Conservation (phyloP, 2,888 invertebrate genomes). For the Drosophila algonquin region DNA sequence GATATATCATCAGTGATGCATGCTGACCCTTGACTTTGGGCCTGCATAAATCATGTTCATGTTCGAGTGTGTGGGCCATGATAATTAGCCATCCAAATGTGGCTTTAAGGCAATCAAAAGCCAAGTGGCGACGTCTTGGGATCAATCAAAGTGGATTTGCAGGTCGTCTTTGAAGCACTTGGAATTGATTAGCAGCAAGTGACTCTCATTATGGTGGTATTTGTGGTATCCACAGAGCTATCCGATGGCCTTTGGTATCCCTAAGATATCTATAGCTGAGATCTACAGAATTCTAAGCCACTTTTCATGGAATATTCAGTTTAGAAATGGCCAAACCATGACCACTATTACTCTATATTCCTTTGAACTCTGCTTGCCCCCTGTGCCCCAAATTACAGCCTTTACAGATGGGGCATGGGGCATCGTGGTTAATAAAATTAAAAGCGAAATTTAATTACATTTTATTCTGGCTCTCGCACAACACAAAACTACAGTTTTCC, state of each 20-base stretch:
- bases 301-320: too few relatives aligned
- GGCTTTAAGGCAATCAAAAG: not conserved
- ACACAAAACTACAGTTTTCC: constrained; percentile 6
- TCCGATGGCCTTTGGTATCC: too few relatives aligned
- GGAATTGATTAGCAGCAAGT: not conserved
- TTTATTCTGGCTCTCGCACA: not conserved
- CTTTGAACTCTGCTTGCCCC: not conserved
- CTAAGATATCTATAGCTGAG: too few relatives aligned
- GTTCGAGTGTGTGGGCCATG: not conserved
- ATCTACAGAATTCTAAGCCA: too few relatives aligned
- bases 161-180: not conserved
- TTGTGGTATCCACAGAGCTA: too few relatives aligned
- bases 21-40: constrained; percentile 13
- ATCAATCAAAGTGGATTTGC: not conserved
- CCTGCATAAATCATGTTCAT: constrained; percentile 24
- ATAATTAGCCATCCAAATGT: constrained; percentile 7
- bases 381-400: not conserved
- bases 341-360: too few relatives aligned
- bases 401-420: not conserved
- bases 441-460: constrained; percentile 56
- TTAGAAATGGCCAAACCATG: too few relatives aligned
- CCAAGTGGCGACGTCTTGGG: not conserved
- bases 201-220: not conserved
- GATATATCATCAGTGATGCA: not conserved
- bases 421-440: constrained; percentile 48